A percentile compares a stretch with the other conserved stretches of the same genome.
Evolutionary conservation across 2,888 invertebrate species (phyloP).

Genomic region (Argyresthia goedartella): DNA sequence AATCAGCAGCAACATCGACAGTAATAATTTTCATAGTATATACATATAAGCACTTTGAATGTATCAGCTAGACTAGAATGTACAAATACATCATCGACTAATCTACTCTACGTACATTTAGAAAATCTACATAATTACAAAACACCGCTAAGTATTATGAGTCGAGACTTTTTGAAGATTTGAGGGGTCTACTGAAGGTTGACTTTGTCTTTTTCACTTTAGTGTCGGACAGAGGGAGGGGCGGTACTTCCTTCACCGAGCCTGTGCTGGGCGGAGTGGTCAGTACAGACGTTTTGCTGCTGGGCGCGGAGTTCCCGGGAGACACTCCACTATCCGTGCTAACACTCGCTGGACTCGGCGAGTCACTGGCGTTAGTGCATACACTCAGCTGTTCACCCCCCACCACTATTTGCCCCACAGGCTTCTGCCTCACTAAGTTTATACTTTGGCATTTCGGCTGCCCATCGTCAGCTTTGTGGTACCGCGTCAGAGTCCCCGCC

Average conservation of each 20-base stretch:
- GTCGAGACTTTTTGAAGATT: slow-evolving; percentile 65
- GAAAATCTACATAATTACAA: slow-evolving; percentile 70
- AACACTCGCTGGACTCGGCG: slow-evolving; percentile 55
- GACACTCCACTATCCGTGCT: slow-evolving; percentile 60
- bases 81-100: slow-evolving; percentile 38
- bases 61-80: slow-evolving; percentile 33
- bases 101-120: slow-evolving; percentile 55
- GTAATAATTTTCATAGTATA: slow-evolving; percentile 25
- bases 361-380: slow-evolving; percentile 52
- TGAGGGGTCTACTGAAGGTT: slow-evolving; percentile 42
- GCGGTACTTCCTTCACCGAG: slow-evolving; percentile 5
- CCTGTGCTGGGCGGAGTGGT: slow-evolving; percentile 17
- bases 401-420: slow-evolving; percentile 59
- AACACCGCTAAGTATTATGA: slow-evolving; percentile 29
- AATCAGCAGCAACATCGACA: too few relatives aligned
- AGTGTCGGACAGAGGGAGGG: slow-evolving; percentile 29
- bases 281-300: slow-evolving; percentile 48
- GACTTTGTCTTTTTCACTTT: slow-evolving; percentile 50
- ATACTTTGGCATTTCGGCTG: slow-evolving; percentile 67
- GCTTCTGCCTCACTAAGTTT: slow-evolving; percentile 64
- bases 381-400: slow-evolving; percentile 60
- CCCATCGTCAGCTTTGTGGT: slow-evolving; percentile 47
- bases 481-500: slow-evolving; percentile 57
- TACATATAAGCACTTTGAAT: slow-evolving; percentile 55
- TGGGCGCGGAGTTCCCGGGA: slow-evolving; percentile 52